Evolutionary conservation across 2,113 vertebrate species (phyloP).

Genomic region (Pseudorasbora parva): DNA sequence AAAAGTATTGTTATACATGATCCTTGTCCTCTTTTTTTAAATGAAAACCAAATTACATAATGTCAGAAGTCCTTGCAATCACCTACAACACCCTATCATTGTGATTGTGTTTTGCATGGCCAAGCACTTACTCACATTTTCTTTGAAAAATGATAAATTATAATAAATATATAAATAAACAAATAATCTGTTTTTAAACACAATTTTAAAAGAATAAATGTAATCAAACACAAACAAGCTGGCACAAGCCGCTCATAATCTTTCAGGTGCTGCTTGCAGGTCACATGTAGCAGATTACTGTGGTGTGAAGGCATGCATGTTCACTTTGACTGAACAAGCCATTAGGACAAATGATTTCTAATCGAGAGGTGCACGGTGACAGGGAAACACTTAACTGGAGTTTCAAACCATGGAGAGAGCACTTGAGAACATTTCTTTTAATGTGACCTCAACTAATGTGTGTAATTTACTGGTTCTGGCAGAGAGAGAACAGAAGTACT

Average conservation of each 20-base stretch:
- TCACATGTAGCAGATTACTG: constrained; percentile 75
- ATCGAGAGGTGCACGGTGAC: constrained; percentile 57
- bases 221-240: neutral
- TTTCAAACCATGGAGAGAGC: neutral
- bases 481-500: neutral
- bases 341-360: constrained; percentile 55
- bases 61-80: neutral
- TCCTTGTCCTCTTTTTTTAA: constrained; percentile 8
- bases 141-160: too few species aligned
- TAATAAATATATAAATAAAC: too few species aligned
- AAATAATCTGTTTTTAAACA: neutral
- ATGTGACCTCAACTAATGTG: neutral
- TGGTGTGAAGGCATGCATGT: constrained; percentile 66
- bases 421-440: neutral
- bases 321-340: constrained; percentile 56
- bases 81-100: neutral
- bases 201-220: neutral
- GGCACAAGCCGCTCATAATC: neutral
- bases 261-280: constrained; percentile 13
- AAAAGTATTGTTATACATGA: constrained; percentile 1
- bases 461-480: neutral
- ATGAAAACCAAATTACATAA: neutral
- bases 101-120: neutral
- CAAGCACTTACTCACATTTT: too few species aligned
- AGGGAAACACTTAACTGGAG: neutral